Evolutionary conservation across 2,113 vertebrate species (phyloP), one percentile per base, ranked within the genome.

Genomic region (Onychostoma macrolepis): DNA sequence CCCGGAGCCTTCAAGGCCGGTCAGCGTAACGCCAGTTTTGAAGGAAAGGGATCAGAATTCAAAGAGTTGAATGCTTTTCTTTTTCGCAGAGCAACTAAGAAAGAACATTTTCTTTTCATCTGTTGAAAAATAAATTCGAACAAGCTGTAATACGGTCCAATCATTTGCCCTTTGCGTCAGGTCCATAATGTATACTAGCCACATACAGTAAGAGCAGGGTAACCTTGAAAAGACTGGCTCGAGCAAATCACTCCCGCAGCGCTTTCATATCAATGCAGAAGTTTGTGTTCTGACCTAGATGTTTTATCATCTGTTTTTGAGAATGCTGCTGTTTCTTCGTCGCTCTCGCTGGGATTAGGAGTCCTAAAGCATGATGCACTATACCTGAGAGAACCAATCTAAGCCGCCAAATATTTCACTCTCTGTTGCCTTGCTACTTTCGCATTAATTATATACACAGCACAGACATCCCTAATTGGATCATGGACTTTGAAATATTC

Each of bases 381-480:
- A 50, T 71, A 83, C 63, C 81, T 83, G 81, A 83, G 81, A 83
- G 81, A 50, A 50, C 38, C 43, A 33, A 83, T 83, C 81, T 83
- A 50, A 50, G 80, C 38, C 28, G 43, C 6, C 63, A 50, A 36
- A 50, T 33, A 69, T 78, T 78, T 78, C 45, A 78, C 76, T 78
- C 41, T 76, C 28, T 78, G 76, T 53, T 78, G 45, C 76, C 50
- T 82, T 45, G 58, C 80, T 80, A 41, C 79, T 82, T 65, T 67
- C 26, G 6, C 81, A 83, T 71, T 83, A 83, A 83, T 83, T 50
- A 83, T 83, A 83, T 83, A 53, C 76, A 83, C 81, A n/a, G 81
- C 81, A 87, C 28, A 83, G 88, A 79, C 71, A 19, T 76, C 63
- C 83, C 90, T 93, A 92, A 94, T 93, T 92, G 86, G 86, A 89